phyloP scores from a whole-genome alignment of 2,113 vertebrate species.

The Lipophrys pholis region DNA sequence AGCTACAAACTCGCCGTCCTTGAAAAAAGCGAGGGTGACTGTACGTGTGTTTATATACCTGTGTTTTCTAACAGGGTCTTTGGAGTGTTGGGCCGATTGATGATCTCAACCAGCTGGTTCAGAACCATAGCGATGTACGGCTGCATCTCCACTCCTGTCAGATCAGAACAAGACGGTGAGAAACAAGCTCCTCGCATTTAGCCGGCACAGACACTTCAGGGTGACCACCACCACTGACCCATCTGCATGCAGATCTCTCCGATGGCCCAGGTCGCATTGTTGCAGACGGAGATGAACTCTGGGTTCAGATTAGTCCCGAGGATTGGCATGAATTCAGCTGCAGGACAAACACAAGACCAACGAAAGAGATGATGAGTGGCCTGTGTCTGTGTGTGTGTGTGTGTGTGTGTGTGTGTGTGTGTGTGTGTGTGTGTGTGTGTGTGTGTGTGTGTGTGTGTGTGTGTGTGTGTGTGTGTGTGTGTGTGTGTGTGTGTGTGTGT shows the following conservation, averaged over 20 bases:
- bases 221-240: conserved; percentile 82
- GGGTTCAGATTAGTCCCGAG: conserved; percentile 97
- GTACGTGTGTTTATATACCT: conserved; percentile 73
- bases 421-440: neutral
- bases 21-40: neutral
- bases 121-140: conserved; percentile 94
- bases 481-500: neutral
- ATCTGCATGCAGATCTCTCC: conserved; percentile 99
- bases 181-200: neutral
- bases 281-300: conserved; percentile 96
- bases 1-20: neutral
- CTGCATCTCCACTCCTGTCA: conserved; percentile 93
- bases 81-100: conserved; percentile 95
- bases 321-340: conserved; percentile 97
- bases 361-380: neutral
- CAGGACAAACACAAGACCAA: conserved; percentile 11
- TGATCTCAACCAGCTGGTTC: conserved; percentile 94
- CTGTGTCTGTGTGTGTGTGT: neutral
- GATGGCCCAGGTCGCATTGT: conserved; percentile 97
- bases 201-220: neutral
- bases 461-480: neutral
- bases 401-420: neutral
- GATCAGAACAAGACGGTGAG: conserved; percentile 11
- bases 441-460: neutral
- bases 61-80: conserved; percentile 97